Evolutionary conservation across 1,140 invertebrate species (phyloP).

Genomic region (Spodoptera frugiperda): DNA sequence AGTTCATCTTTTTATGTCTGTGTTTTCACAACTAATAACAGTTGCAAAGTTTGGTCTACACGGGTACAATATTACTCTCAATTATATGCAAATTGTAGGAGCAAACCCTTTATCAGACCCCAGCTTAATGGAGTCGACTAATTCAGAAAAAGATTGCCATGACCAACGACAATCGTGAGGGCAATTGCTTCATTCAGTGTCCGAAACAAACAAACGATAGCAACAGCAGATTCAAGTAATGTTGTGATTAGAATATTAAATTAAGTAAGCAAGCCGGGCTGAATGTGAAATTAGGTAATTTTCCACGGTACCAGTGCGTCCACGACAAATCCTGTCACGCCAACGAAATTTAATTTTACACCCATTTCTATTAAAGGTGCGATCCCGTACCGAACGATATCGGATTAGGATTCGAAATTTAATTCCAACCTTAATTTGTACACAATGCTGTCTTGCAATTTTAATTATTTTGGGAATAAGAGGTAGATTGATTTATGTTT

Average conservation of each 20-base stretch:
- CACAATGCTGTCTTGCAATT: slow-evolving; percentile 16
- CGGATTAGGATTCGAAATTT: slow-evolving; percentile 43
- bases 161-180: not conserved
- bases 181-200: not conserved
- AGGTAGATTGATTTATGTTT: too few relatives aligned
- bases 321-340: slow-evolving; percentile 43
- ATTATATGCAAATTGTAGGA: too few relatives aligned
- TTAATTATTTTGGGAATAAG: slow-evolving; percentile 22
- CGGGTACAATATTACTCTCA: too few relatives aligned
- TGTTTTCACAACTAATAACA: too few relatives aligned
- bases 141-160: not conserved
- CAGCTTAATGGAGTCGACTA: not conserved
- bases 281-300: slow-evolving; percentile 51
- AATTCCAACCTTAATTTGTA: slow-evolving; percentile 26
- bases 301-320: slow-evolving; percentile 29
- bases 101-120: too few relatives aligned
- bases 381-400: slow-evolving; percentile 26
- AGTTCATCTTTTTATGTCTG: too few relatives aligned
- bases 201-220: slow-evolving; percentile 20
- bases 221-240: slow-evolving; percentile 16
- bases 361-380: slow-evolving; percentile 52
- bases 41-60: too few relatives aligned
- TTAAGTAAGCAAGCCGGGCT: slow-evolving; percentile 40
- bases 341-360: slow-evolving; percentile 50
- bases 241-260: slow-evolving; percentile 52